phyloP scores from a whole-genome alignment of 2,797 vertebrate species.

The Xiphophorus birchmanni region DNA sequence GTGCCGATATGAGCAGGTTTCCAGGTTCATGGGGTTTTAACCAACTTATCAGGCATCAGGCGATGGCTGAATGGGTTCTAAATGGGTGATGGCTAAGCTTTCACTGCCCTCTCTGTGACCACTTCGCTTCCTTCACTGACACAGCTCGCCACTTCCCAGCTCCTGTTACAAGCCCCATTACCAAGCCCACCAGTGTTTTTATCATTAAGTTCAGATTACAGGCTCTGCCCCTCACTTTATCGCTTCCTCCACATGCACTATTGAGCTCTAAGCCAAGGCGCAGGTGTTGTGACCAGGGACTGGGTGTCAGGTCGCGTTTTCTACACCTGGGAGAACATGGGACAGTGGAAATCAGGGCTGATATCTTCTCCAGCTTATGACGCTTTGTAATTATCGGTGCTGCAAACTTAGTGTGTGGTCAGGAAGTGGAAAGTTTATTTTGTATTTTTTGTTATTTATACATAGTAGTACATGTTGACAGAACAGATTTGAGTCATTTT shows the following conservation, averaged over 20 bases:
- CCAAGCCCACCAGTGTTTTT: conserved; percentile 66
- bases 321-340: conserved; percentile 59
- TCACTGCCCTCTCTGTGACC: conserved; percentile 65
- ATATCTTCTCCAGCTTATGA: conserved; percentile 24
- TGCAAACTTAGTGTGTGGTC: conserved; percentile 38
- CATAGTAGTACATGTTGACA: neutral
- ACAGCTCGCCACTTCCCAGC: conserved; percentile 65
- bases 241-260: conserved; percentile 56
- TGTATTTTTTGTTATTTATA: neutral
- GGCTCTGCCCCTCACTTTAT: conserved; percentile 53
- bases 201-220: conserved; percentile 79
- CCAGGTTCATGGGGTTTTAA: conserved; percentile 71
- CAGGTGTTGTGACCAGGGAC: conserved; percentile 74
- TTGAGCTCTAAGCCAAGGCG: conserved; percentile 76
- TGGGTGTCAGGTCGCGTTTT: conserved; percentile 64
- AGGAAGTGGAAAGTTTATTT: neutral
- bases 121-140: conserved; percentile 51
- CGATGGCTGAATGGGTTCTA: conserved; percentile 62
- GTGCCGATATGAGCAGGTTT: conserved; percentile 64
- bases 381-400: conserved; percentile 13
- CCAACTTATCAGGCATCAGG: conserved; percentile 76
- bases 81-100: conserved; percentile 68
- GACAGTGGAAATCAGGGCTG: conserved; percentile 22
- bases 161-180: conserved; percentile 78
- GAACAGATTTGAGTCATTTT: neutral